These are phyloP conservation scores for Sebastes iracundus DNA, from an alignment of 2,797 vertebrate species.

Conservation along the genomic window DNA sequence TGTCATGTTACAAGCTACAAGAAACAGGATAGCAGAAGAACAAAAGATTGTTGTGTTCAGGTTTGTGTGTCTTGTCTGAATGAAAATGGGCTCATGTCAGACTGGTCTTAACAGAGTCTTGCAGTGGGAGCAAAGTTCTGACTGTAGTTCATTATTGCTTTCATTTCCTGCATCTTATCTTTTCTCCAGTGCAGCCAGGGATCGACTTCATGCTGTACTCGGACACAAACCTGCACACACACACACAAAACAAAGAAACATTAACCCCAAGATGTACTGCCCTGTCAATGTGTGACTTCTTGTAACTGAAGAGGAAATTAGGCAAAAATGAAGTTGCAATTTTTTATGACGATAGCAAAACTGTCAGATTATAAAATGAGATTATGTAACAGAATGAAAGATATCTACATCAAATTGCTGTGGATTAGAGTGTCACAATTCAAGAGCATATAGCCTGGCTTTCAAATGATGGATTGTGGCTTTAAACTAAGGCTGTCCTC, in stretches of 20 bases:
- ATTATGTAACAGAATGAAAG: constrained; percentile 11
- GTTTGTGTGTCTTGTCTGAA: background rate
- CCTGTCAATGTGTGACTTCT: background rate
- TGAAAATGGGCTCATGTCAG: constrained; percentile 13
- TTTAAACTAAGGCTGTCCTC: background rate
- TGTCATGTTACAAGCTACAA: background rate
- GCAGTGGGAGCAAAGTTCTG: background rate
- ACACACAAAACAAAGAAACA: background rate
- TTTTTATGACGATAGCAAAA: background rate
- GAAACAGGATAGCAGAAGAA: background rate
- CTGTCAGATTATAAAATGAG: constrained; percentile 17
- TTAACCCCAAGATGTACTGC: background rate
- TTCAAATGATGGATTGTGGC: constrained; percentile 23
- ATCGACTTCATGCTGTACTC: background rate
- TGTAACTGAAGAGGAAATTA: background rate
- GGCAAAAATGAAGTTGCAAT: background rate
- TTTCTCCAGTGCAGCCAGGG: background rate
- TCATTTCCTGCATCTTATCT: constrained; percentile 36
- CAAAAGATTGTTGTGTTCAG: background rate
- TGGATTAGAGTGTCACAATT: constrained; percentile 17
- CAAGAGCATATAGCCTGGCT: background rate
- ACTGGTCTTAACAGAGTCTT: background rate
- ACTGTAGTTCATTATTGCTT: constrained; percentile 26
- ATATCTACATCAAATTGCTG: background rate
- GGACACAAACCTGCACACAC: background rate